These are phyloP conservation scores for Zosterops hypoxanthus DNA, from an alignment of 2,113 vertebrate genomes.

Conservation along the genomic window DNA sequence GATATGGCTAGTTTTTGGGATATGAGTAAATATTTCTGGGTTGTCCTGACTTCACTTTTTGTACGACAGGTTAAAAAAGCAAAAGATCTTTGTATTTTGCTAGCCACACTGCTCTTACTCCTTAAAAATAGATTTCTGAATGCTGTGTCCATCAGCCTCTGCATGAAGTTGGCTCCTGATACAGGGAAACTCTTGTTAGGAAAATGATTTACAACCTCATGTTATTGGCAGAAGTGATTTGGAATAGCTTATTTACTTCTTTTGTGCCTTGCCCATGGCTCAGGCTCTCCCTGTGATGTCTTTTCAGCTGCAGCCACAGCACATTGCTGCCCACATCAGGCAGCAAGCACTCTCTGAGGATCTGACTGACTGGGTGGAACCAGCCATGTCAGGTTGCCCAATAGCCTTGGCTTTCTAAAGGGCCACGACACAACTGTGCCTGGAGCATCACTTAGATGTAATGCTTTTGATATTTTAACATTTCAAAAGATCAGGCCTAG, in stretches of 20 bases:
- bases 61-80: neutral
- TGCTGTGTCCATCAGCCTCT: neutral
- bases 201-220: neutral
- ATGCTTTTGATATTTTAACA: neutral
- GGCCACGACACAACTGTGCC: neutral
- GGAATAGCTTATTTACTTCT: neutral
- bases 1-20: accelerated
- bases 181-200: neutral
- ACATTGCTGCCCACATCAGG: neutral
- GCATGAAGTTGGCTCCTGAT: neutral
- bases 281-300: neutral
- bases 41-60: neutral
- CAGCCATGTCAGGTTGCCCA: neutral
- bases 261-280: neutral
- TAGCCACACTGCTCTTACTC: neutral
- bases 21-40: neutral
- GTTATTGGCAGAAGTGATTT: neutral
- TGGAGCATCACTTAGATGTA: neutral
- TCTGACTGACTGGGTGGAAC: neutral
- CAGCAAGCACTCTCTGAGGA: neutral
- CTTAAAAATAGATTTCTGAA: neutral
- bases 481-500: neutral
- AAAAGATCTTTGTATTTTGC: neutral
- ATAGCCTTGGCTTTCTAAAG: neutral
- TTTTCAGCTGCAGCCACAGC: neutral